phyloP scores from a whole-genome alignment of 1,140 invertebrate species.

The Armadillidium nasatum region DNA sequence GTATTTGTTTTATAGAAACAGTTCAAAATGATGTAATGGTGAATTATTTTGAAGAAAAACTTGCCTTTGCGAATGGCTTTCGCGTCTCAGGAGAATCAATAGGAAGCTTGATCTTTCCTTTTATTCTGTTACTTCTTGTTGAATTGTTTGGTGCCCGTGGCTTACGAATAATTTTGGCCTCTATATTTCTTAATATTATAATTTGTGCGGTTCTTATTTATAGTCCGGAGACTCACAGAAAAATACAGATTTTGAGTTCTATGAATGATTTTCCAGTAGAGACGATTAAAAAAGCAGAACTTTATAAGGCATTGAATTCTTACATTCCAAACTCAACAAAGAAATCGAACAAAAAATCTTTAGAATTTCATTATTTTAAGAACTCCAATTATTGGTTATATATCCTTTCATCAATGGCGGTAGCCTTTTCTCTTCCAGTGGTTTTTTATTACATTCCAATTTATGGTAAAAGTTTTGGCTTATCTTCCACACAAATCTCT shows the following conservation, averaged over 20 bases:
- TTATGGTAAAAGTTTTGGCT: constrained; percentile 7
- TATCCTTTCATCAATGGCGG: background rate
- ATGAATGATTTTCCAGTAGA: no score
- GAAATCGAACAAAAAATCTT: background rate
- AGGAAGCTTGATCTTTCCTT: constrained; percentile 2
- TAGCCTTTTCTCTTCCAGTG: background rate
- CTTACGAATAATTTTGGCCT: background rate
- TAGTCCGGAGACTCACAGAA: no score
- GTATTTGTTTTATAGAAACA: constrained; percentile 20
- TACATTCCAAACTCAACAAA: background rate
- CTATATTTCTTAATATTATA: background rate
- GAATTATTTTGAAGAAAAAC: background rate
- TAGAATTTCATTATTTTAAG: background rate
- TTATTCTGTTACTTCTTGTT: background rate
- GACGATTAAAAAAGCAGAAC: no score
- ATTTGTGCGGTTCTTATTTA: constrained; percentile 6
- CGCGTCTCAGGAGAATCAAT: background rate
- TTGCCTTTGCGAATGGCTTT: background rate
- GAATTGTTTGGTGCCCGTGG: background rate
- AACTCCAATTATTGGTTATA: background rate
- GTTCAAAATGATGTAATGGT: background rate
- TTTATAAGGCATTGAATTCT: no score
- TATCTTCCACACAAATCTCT: background rate
- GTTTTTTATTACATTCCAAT: background rate
- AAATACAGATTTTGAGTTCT: no score